Evolutionary conservation across 2,113 vertebrate species (phyloP).

Genomic region (Ptychochromis oligacanthus): DNA sequence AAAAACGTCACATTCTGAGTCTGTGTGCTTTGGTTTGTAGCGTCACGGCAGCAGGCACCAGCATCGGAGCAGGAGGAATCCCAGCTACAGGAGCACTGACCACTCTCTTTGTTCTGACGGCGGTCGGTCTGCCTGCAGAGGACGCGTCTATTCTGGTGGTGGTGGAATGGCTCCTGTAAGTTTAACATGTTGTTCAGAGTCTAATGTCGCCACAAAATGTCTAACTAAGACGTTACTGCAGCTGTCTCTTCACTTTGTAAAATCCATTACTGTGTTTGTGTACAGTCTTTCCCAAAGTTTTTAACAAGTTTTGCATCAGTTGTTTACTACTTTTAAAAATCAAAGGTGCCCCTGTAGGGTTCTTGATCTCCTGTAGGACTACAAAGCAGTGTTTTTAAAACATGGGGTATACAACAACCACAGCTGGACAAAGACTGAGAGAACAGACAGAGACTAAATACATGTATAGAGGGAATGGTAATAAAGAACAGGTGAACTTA

Average conservation of each 20-base stretch:
- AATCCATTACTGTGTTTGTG: background rate
- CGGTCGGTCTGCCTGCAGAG: background rate
- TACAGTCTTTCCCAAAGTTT: no score
- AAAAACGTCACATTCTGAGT: background rate
- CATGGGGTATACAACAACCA: no score
- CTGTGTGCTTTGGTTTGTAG: background rate
- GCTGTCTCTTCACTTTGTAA: background rate
- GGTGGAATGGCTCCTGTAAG: conserved; percentile 23
- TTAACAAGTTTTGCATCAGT: background rate
- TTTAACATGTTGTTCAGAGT: background rate
- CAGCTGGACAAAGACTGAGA: no score
- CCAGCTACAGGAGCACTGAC: conserved; percentile 2
- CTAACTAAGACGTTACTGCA: background rate
- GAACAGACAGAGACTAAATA: no score
- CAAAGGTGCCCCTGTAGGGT: no score
- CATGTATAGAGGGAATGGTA: no score
- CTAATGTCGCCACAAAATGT: background rate
- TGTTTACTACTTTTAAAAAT: no score
- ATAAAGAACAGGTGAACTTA: no score
- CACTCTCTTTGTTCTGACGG: background rate
- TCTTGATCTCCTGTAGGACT: no score
- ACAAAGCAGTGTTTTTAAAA: no score
- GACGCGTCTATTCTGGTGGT: background rate
- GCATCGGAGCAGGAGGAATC: background rate
- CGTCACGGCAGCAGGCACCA: background rate